phyloP scores from a whole-genome alignment of 2,888 invertebrate genomes.

The Volucella zonaria region DNA sequence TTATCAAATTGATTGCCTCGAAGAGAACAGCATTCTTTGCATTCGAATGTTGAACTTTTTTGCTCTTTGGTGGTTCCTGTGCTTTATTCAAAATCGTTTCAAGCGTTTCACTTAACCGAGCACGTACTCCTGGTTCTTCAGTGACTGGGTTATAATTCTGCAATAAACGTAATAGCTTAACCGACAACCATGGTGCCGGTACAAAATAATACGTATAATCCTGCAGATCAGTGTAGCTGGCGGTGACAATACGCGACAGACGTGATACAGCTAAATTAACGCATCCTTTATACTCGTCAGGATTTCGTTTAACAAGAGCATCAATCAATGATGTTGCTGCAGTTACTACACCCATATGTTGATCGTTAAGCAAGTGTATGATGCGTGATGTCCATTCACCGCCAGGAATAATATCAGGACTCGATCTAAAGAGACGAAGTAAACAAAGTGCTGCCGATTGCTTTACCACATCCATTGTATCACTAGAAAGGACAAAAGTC shows the following conservation, averaged over 20 bases:
- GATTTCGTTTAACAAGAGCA: constrained; percentile 98
- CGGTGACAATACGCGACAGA: constrained; percentile 98
- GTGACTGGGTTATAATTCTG: constrained; percentile 99
- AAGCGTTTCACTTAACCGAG: constrained; percentile 97
- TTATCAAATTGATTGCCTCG: constrained; percentile 99
- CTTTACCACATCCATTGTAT: constrained; percentile 99
- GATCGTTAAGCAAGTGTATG: constrained; percentile 98
- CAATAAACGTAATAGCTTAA: constrained; percentile 95
- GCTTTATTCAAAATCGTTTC: constrained; percentile 99
- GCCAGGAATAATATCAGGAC: constrained; percentile 97
- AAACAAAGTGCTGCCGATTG: constrained; percentile 99
- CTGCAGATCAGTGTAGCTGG: constrained; percentile 99
- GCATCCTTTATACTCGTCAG: constrained; percentile 99
- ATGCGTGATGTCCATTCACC: constrained; percentile 99
- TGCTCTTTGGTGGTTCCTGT: constrained; percentile 99
- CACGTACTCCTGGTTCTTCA: constrained; percentile 98
- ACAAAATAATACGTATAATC: constrained; percentile 99
- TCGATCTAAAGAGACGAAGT: constrained; percentile 95
- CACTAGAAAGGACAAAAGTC: constrained; percentile 84
- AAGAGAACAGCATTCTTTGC: constrained; percentile 99
- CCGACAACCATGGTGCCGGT: constrained; percentile 99
- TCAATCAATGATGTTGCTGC: constrained; percentile 99
- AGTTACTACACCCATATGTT: constrained; percentile 99
- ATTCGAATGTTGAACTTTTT: constrained; percentile 99
- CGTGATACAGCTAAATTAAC: constrained; percentile 98